A percentile compares a stretch with the other conserved stretches of the same genome.
These are phyloP conservation scores for Buathra laborator DNA, from an alignment of 2,888 invertebrate genomes.

Conservation along the genomic window DNA sequence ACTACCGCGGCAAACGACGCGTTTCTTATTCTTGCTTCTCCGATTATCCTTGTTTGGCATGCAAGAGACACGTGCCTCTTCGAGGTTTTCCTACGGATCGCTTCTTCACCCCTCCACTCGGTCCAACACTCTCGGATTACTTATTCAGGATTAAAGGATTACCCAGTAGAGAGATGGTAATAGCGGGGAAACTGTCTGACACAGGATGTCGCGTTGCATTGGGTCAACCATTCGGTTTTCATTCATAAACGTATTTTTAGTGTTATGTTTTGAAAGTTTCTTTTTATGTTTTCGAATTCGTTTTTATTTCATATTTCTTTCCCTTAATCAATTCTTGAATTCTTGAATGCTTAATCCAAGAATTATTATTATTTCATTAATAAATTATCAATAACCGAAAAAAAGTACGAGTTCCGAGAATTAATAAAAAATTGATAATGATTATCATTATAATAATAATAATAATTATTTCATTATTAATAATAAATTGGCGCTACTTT, in stretches of 20 bases:
- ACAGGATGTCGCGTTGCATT: conserved; percentile 3
- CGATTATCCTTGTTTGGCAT: conserved; percentile 68
- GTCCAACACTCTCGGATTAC: conserved; percentile 49
- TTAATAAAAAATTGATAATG: background rate
- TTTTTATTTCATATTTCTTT: background rate
- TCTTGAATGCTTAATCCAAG: too few species aligned
- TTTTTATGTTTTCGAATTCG: background rate
- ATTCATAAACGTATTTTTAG: background rate
- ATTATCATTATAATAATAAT: too few species aligned
- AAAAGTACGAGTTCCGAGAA: too few species aligned
- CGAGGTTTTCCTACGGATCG: conserved; percentile 12
- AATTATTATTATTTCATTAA: too few species aligned
- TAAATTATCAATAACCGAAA: background rate
- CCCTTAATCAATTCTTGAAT: background rate
- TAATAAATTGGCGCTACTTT: too few species aligned
- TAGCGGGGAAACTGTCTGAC: background rate
- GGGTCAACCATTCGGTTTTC: conserved; percentile 23
- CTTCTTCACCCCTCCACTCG: background rate
- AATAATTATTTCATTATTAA: too few species aligned
- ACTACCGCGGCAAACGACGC: conserved; percentile 24
- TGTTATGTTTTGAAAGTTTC: too few species aligned
- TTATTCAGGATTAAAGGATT: conserved; percentile 68
- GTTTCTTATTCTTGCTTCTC: conserved; percentile 27
- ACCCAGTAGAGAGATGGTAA: conserved; percentile 21
- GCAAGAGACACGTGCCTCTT: conserved; percentile 58